Base-by-base conservation (phyloP, 2,797 vertebrate genomes). In the Anolis apletophallus region DNA sequence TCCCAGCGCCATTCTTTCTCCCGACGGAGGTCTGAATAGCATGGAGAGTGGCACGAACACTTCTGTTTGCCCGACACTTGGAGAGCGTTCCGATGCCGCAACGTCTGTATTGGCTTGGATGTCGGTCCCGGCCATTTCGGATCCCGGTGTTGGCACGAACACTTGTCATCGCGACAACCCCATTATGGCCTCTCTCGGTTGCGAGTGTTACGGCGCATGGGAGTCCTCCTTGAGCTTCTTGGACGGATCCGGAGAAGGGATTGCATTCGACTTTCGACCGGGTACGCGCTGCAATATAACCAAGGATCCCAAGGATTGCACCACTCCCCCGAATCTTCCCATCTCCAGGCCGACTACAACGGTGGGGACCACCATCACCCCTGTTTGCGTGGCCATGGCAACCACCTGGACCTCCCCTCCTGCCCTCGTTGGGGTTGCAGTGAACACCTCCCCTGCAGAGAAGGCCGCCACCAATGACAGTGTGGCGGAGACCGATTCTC, bases 401-500 rank as follows among this genome's bases (percentile, higher is more conserved):
- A 83, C 93, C 2, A 95, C 96, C 34, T 93, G 90, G 90, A 93
- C 93, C 68, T 95, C 93, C 10, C 95, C 95, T 3, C 93, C 40
- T 55, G 90, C 87, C 0, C 36, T 88, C 32, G 61, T 50, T 46
- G 95, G 95, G 59, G 94, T 89, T 71, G 93, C 89, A 52, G 78
- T 19, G 2, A 94, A 95, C 85, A 94, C 93, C 0, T 95, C 94
- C 1, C 68, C 29, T 0, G 74, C 14, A 0, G 83, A 29, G 19
- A n/a, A 3, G 0, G 50, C 8, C 1, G 46, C 14, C 0, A 87
- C 93, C 81, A 95, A 94, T 86, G 94, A 96, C 46, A 94, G 26
- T 0, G 57, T 93, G 71, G 91, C 92, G 0, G 94, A 96, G 90
- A 96, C 95, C 0, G 94, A 96, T 81, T 94, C 86, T 0, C 61